A percentile compares a stretch with the other conserved stretches of the same genome.
Evolutionary conservation across 2,888 invertebrate genomes (phyloP).

Genomic region (Rapana venosa): DNA sequence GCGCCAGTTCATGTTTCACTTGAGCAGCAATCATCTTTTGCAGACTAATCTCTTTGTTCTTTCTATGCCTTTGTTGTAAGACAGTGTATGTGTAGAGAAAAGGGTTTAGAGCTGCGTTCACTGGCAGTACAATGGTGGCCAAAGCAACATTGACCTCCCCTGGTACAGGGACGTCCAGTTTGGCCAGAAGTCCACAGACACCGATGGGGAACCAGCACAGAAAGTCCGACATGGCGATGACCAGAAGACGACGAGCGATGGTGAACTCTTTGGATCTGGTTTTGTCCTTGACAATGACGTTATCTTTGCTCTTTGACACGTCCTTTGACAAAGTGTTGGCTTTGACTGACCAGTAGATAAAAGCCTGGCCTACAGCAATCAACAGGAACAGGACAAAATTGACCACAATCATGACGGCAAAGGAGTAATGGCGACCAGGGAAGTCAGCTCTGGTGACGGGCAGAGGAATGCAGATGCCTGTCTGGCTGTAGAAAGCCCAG

Average conservation of each 20-base stretch:
- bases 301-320: background rate
- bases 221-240: background rate
- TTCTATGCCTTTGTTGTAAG: background rate
- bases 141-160: background rate
- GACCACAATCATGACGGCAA: background rate
- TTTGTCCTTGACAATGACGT: background rate
- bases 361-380: background rate
- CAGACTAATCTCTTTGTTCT: background rate
- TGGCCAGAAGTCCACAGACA: background rate
- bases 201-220: slow-evolving; percentile 8
- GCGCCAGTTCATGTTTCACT: background rate
- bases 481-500: background rate
- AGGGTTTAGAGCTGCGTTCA: background rate
- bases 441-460: background rate
- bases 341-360: background rate
- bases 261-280: slow-evolving; percentile 1
- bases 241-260: background rate
- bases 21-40: background rate
- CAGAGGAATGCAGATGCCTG: slow-evolving; percentile 18
- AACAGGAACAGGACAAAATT: background rate
- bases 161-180: background rate
- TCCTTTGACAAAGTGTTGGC: background rate
- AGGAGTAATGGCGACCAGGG: background rate
- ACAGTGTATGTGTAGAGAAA: background rate
- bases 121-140: background rate